These are phyloP conservation scores for Cisticola juncidis DNA, from an alignment of 2,113 vertebrate genomes.

Conservation along the genomic window DNA sequence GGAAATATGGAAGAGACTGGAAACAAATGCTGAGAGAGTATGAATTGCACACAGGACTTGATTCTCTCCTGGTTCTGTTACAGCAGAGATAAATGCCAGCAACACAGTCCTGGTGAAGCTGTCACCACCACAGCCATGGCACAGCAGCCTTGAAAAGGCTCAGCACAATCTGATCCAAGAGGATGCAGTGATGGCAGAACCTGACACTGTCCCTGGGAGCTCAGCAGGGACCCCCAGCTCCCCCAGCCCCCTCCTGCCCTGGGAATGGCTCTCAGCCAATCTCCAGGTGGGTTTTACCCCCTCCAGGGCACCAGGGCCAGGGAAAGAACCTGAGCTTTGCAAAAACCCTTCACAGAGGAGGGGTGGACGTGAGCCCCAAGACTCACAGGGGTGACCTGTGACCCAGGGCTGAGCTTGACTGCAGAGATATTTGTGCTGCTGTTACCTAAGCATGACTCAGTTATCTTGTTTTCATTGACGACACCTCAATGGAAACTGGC, in stretches of 20 bases:
- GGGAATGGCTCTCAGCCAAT: background rate
- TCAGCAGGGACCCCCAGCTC: background rate
- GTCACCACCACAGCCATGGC: background rate
- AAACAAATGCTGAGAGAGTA: background rate
- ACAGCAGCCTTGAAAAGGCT: background rate
- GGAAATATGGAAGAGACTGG: fast-evolving
- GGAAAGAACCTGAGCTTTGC: background rate
- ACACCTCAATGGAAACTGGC: constrained; percentile 22
- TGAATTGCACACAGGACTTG: fast-evolving
- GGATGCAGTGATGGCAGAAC: fast-evolving
- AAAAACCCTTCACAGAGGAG: background rate
- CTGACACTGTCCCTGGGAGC: fast-evolving
- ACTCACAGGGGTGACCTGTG: background rate
- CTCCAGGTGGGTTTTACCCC: fast-evolving
- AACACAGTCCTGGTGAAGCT: fast-evolving
- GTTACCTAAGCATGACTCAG: constrained; percentile 43
- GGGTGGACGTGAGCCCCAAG: background rate
- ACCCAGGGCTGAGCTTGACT: background rate
- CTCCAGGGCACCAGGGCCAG: background rate
- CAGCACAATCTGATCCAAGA: background rate
- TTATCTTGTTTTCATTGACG: constrained; percentile 4
- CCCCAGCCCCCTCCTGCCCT: background rate
- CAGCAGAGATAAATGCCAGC: background rate
- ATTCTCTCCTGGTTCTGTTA: background rate
- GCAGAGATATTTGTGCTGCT: background rate